A percentile compares a stretch with the other conserved stretches of the same genome.
phyloP scores from a whole-genome alignment of 1,140 invertebrate genomes.

The Sarcophaga bullata region DNA sequence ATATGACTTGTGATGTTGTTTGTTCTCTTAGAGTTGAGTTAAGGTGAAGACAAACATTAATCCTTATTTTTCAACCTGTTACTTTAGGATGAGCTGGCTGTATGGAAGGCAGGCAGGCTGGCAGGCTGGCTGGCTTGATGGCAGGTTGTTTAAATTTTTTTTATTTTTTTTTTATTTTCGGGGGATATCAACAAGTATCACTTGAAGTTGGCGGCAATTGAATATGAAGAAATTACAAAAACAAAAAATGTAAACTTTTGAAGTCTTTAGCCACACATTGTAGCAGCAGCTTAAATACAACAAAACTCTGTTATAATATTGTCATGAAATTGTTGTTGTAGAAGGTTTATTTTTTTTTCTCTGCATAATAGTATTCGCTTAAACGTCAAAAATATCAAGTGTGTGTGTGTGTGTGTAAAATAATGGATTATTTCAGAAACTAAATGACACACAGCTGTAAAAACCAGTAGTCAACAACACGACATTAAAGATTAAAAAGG shows the following conservation, averaged over 20 bases:
- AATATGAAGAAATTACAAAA: neutral
- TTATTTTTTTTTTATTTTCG: neutral
- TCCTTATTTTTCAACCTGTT: slow-evolving; percentile 33
- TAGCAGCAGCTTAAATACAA: slow-evolving; percentile 7
- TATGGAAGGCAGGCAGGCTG: neutral
- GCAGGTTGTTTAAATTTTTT: slow-evolving; percentile 1
- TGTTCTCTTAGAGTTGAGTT: slow-evolving; percentile 5
- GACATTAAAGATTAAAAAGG: too few relatives aligned
- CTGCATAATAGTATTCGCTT: neutral
- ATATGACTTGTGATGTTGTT: neutral
- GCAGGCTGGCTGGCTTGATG: neutral
- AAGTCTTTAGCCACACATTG: neutral
- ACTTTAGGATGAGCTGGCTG: slow-evolving; percentile 27
- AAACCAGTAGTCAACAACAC: slow-evolving; percentile 19
- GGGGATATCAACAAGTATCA: slow-evolving; percentile 29
- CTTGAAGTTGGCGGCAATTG: slow-evolving; percentile 38
- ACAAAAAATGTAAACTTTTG: too few relatives aligned
- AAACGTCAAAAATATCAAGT: neutral
- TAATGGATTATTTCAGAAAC: slow-evolving; percentile 12
- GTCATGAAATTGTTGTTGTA: neutral
- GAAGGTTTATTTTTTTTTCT: too few relatives aligned
- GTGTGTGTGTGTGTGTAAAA: neutral
- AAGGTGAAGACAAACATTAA: slow-evolving; percentile 39
- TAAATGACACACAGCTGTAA: slow-evolving; percentile 14
- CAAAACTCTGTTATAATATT: neutral